phyloP scores from a whole-genome alignment of 2,888 invertebrate genomes.

The Tinea pellionella region DNA sequence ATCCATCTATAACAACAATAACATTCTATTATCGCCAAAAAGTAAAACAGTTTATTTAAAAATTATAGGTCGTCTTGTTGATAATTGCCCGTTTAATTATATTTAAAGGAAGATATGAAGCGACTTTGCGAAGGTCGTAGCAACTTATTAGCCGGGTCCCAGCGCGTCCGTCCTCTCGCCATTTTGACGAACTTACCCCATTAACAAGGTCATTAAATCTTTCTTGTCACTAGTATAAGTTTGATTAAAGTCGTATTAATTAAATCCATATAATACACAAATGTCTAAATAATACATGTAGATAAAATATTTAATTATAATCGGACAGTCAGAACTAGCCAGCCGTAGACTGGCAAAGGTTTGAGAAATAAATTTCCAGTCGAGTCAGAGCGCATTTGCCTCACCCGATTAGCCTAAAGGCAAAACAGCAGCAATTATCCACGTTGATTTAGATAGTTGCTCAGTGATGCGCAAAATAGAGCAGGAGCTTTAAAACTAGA shows the following conservation, averaged over 20 bases:
- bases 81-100: not conserved
- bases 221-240: constrained; percentile 41
- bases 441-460: constrained; percentile 53
- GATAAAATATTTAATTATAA: too few relatives aligned
- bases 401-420: constrained; percentile 33
- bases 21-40: not conserved
- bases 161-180: constrained; percentile 22
- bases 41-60: not conserved
- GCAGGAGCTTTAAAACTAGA: constrained; percentile 50
- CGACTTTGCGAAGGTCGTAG: not conserved
- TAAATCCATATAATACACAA: constrained; percentile 22
- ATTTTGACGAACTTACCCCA: constrained; percentile 54
- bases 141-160: constrained; percentile 22
- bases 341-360: not conserved
- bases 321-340: too few relatives aligned
- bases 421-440: constrained; percentile 44
- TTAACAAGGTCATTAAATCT: constrained; percentile 58
- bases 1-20: not conserved
- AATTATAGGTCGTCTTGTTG: not conserved
- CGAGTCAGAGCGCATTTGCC: not conserved
- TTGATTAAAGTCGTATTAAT: constrained; percentile 50
- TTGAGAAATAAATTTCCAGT: not conserved
- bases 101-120: constrained; percentile 1
- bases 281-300: too few relatives aligned
- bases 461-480: constrained; percentile 57